phyloP scores from a whole-genome alignment of 2,113 vertebrate genomes.

The Cyrtonyx montezumae region DNA sequence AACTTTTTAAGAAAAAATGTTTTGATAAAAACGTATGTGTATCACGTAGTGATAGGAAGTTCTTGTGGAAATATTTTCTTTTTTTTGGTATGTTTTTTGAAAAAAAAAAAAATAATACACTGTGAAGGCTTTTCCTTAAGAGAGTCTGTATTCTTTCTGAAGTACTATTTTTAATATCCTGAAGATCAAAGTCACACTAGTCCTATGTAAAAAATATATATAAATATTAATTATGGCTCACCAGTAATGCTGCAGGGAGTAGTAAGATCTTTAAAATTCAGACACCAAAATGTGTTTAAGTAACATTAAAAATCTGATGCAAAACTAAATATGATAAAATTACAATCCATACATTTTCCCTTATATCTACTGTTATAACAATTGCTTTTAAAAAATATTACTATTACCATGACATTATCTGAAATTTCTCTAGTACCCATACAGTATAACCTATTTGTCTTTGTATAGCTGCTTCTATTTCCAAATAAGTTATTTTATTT shows the following conservation, averaged over 20 bases:
- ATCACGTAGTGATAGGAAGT: neutral
- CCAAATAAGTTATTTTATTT: neutral
- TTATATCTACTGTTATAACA: neutral
- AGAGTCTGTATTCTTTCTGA: neutral
- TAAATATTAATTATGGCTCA: constrained; percentile 6
- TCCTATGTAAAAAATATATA: neutral
- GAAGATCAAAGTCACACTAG: neutral
- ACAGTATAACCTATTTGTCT: neutral
- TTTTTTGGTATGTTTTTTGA: neutral
- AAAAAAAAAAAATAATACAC: neutral
- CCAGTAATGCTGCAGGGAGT: neutral
- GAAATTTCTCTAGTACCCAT: neutral
- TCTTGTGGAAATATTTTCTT: neutral
- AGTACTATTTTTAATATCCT: neutral
- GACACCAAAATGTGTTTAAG: neutral
- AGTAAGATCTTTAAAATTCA: neutral
- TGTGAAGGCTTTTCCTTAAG: neutral
- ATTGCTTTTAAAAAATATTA: neutral
- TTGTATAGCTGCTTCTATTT: neutral
- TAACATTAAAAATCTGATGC: neutral
- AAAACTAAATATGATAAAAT: neutral
- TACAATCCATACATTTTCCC: neutral
- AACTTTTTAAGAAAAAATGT: neutral
- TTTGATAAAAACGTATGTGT: neutral
- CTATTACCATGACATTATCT: neutral